These are phyloP conservation scores for Mizuhopecten yessoensis DNA, from an alignment of 1,140 invertebrate species.

Conservation along the genomic window DNA sequence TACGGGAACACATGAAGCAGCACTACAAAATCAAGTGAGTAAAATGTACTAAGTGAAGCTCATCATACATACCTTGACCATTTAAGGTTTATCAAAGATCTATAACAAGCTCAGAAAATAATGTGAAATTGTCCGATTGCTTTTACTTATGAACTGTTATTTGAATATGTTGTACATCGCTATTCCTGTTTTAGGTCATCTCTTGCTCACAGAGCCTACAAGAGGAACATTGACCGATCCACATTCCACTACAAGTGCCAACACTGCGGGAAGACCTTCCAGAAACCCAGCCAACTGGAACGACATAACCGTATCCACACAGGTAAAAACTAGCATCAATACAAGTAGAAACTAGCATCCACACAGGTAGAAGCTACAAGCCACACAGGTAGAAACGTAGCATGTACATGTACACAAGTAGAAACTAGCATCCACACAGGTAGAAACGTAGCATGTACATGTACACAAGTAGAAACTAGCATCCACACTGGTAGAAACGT, in stretches of 20 bases:
- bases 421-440: too few species aligned
- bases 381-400: too few species aligned
- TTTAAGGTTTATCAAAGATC: neutral
- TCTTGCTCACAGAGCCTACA: slow-evolving; percentile 81
- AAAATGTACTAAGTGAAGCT: neutral
- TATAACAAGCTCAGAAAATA: neutral
- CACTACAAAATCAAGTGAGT: slow-evolving; percentile 85
- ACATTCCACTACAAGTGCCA: slow-evolving; percentile 82
- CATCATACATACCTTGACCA: neutral
- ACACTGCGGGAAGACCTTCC: slow-evolving; percentile 83
- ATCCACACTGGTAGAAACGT: too few species aligned
- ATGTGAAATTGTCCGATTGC: neutral
- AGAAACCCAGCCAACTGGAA: slow-evolving; percentile 84
- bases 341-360: slow-evolving; percentile 69
- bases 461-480: too few species aligned
- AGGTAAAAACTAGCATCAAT: slow-evolving; percentile 72
- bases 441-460: too few species aligned
- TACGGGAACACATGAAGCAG: slow-evolving; percentile 85
- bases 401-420: too few species aligned
- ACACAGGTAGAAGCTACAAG: too few species aligned
- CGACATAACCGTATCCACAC: slow-evolving; percentile 84
- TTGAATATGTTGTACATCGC: neutral
- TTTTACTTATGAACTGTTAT: neutral
- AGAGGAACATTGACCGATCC: slow-evolving; percentile 82
- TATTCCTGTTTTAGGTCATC: slow-evolving; percentile 73